A percentile compares a stretch with the other conserved stretches of the same genome.
These are phyloP conservation scores for Miichthys miiuy DNA, from an alignment of 2,797 vertebrate species.

Conservation along the genomic window DNA sequence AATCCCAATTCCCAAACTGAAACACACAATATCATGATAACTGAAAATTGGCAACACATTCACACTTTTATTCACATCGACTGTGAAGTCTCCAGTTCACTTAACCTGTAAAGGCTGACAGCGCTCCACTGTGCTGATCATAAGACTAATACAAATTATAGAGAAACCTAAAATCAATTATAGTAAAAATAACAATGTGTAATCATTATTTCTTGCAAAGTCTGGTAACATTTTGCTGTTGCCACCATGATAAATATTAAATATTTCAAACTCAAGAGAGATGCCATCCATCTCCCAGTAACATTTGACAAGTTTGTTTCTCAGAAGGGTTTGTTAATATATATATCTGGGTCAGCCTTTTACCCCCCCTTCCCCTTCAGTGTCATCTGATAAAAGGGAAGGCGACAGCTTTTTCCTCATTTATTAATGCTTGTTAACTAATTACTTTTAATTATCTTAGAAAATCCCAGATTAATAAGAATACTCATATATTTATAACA, in stretches of 20 bases:
- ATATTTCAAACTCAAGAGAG: constrained; percentile 28
- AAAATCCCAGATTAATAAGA: constrained; percentile 76
- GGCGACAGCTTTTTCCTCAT: constrained; percentile 73
- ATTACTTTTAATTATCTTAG: constrained; percentile 78
- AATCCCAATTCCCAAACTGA: background rate
- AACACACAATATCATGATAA: background rate
- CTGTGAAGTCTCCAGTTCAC: background rate
- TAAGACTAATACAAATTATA: background rate
- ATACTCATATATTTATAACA: constrained; percentile 77
- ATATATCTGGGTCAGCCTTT: constrained; percentile 67
- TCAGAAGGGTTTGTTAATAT: constrained; percentile 27
- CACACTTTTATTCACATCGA: constrained; percentile 1
- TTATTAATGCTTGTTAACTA: constrained; percentile 81
- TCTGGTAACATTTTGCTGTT: background rate
- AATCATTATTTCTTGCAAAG: constrained; percentile 6
- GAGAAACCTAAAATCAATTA: background rate
- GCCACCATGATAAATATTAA: constrained; percentile 4
- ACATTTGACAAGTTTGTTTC: constrained; percentile 40
- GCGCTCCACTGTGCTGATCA: background rate
- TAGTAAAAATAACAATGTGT: constrained; percentile 8
- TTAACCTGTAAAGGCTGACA: background rate
- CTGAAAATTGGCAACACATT: background rate
- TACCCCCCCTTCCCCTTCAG: constrained; percentile 27
- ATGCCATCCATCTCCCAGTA: constrained; percentile 20
- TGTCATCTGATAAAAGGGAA: constrained; percentile 63